These are phyloP conservation scores for Phortica variegata DNA, from an alignment of 1,140 invertebrate genomes.

Conservation along the genomic window DNA sequence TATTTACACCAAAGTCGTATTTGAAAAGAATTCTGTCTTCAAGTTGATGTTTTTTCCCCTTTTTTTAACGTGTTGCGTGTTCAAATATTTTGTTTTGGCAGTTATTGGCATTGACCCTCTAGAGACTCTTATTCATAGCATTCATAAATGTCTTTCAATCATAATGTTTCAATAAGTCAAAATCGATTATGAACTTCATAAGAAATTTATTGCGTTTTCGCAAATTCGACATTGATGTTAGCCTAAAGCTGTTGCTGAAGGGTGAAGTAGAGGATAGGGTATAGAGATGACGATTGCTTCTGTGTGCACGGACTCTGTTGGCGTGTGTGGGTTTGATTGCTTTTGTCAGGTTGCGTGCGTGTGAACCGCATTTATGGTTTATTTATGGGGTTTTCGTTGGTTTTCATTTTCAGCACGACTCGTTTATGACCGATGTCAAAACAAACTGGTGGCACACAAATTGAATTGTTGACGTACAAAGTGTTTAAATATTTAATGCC, in stretches of 20 bases:
- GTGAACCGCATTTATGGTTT: constrained; percentile 38
- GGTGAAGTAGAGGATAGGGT: no score
- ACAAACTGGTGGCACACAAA: constrained; percentile 14
- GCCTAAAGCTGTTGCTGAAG: no score
- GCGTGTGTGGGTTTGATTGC: constrained; percentile 5
- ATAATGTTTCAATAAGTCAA: constrained; percentile 57
- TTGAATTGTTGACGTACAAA: constrained; percentile 30
- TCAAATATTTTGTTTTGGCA: no score
- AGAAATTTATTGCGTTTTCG: constrained; percentile 55
- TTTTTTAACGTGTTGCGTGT: no score
- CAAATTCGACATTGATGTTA: constrained; percentile 55
- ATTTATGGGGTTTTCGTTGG: constrained; percentile 19
- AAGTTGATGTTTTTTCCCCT: no score
- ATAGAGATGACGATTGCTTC: no score
- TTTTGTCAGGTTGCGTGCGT: constrained; percentile 18
- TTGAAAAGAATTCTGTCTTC: no score
- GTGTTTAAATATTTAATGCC: constrained; percentile 41
- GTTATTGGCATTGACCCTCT: constrained; percentile 42
- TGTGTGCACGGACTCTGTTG: no score
- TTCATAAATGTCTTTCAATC: constrained; percentile 57
- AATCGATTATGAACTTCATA: constrained; percentile 56
- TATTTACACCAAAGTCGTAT: no score
- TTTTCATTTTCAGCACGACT: not conserved
- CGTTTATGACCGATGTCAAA: not conserved
- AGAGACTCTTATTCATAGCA: constrained; percentile 45